A percentile compares a stretch with the other conserved stretches of the same genome.
Evolutionary conservation across 2,888 invertebrate genomes (phyloP).

Genomic region (Hirtodrosophila alboralis): DNA sequence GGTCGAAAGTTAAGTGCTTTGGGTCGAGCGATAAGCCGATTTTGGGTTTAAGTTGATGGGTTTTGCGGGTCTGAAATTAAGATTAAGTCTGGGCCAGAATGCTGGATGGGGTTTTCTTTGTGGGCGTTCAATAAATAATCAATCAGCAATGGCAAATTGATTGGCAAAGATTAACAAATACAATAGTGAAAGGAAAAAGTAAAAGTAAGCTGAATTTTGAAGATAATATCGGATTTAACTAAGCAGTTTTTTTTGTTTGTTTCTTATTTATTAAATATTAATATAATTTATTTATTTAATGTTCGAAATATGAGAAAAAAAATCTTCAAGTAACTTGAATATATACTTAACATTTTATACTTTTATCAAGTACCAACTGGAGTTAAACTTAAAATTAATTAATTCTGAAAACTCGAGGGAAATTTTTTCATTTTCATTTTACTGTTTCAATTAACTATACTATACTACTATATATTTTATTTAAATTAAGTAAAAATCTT

Average conservation of each 20-base stretch:
- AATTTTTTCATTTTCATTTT: too few relatives aligned
- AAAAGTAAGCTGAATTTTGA: neutral
- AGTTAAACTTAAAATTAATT: too few relatives aligned
- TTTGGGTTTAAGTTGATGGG: constrained; percentile 38
- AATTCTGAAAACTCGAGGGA: too few relatives aligned
- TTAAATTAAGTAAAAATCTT: too few relatives aligned
- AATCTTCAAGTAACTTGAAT: too few relatives aligned
- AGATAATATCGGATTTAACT: neutral
- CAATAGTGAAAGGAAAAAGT: neutral
- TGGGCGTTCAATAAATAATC: constrained; percentile 41
- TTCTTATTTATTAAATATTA: too few relatives aligned
- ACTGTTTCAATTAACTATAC: too few relatives aligned
- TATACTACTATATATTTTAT: too few relatives aligned
- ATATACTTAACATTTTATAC: too few relatives aligned
- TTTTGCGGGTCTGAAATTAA: constrained; percentile 21
- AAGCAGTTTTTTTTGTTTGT: too few relatives aligned
- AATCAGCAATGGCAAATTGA: constrained; percentile 36
- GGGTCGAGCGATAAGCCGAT: constrained; percentile 55
- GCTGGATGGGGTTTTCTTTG: constrained; percentile 7
- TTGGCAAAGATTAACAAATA: constrained; percentile 8
- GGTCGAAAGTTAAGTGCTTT: constrained; percentile 58
- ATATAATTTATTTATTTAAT: neutral
- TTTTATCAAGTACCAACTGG: too few relatives aligned
- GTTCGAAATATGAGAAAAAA: neutral
- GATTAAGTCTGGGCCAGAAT: neutral